Evolutionary conservation across 1,140 invertebrate genomes (phyloP), one percentile per base, ranked within the genome.

Genomic region (Temnothorax nylanderi): DNA sequence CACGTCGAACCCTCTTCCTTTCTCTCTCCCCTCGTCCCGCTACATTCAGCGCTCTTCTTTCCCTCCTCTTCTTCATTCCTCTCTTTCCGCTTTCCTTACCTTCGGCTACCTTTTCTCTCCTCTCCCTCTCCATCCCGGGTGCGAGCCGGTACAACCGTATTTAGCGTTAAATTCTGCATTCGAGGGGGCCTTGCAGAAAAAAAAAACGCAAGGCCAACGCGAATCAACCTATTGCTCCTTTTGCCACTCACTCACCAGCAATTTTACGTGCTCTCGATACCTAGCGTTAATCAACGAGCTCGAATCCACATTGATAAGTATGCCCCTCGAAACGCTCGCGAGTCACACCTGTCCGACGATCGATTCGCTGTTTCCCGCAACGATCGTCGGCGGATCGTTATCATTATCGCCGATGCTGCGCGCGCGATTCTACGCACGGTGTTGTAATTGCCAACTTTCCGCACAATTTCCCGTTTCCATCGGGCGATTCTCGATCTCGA

Each of bases 141-240:
- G 64, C 1, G 26, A 32, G 34, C 18, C 44, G 21, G 44, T 26
- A 26, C 69, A 34, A 34, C 37, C 47, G 34, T 16, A 51, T 85
- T 62, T 47, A 65, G 16, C 26, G 82, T 77, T 65, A 85, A 85
- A 85, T 85, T 85, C 62, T 78, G 34, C 60, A 54, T 85, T 75
- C 82, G 26, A 77, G n/a, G 11, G 72, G 6, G 8, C 58, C 32
- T 58, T 58, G 32, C 26, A 18, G 37, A 41, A 37, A 32, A 47
- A 47, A 80, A 54, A 78, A 26, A 60, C 41, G 13, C 69, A 75
- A 84, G 80, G 69, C n/a, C 54, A 51, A n/a, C 7, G 32, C 80
- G 51, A 47, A 49, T 49, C 54, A 13, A 3, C 37, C 18, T 16
- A 32, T 75, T 75, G 32, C 26, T 84, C 18, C 37, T 74, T 74